Base-by-base conservation (phyloP, 2,797 vertebrate species). In the Rhincodon typus region DNA sequence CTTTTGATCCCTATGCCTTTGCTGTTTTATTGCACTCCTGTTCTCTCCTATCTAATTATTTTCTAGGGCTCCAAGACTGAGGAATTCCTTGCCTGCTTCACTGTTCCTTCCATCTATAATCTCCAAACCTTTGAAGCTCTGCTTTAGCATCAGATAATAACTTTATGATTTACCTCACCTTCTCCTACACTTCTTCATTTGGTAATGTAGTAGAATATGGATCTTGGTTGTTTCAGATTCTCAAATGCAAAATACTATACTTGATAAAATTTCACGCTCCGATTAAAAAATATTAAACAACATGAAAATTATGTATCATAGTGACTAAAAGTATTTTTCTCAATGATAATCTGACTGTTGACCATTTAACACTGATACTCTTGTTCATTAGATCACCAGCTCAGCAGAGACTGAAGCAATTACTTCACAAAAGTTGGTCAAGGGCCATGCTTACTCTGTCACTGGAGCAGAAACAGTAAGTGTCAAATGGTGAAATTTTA, bases 361-460 rank as follows among this genome's bases (percentile, higher is more conserved):
- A 67, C 21, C 30, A 46, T 38, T 74, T 38, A 13, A 42, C 57
- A 62, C 91, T 90, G 86, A 95, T 3, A 0, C 4, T 10, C 6
- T 0, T 42, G 0, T 46, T 96, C 30, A 96, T 3, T 97, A 98
- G 98, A 98, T 98, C 97, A 98, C 97, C 96, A 98, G 97, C 3
- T 97, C 97, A 0, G 97, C 97, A 0, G 98, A 98, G 95, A 98
- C 98, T 0, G 98, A 98, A 96, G 98, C 98, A 0, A 95, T 98
- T 95, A 98, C 98, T 0, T 97, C 96, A 13, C 98, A 98, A 97
- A 98, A 98, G 97, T 97, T 98, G 97, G 98, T 98, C 96, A 98
- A 98, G 96, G 98, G 98, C 0, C 98, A 98, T 0, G 98, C 98
- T 0, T 98, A 98, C 96, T 98, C 98, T 0, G 97, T 98, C 96